Evolutionary conservation across 2,888 invertebrate genomes (phyloP), one percentile per base, ranked within the genome.

Genomic region (Pyrochroa serraticornis): DNA sequence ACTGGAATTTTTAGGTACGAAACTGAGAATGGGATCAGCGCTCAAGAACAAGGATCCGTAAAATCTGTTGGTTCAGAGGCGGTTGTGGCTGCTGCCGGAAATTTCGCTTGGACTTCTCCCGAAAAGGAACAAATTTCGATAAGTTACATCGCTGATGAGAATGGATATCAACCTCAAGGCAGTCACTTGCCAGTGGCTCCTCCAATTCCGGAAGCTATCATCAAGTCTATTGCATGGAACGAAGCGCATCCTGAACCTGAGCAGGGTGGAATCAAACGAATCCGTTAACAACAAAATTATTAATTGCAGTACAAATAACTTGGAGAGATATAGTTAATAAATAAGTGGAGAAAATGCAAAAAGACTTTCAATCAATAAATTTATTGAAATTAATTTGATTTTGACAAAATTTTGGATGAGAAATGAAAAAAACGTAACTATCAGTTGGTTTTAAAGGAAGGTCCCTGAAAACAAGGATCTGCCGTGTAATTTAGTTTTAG

Each of bases 1-100:
- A 12, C 7, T 34, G 2, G 34, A 7, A 7, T 47, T 68, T 69
- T 31, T 64, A 86, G 86, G 58, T 80, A 77, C 65, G 83, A 86
- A 70, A 85, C 83, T 41, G 82, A 82, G 74, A 86, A 86, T 70
- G 86, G 86, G 1, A 86, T 86, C 33, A 34, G 35, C 9, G 59
- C 45, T 0, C 60, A 68, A 49, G 69, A 69, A 58, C 54, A 62
- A 6, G 71, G 61, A 8, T 38, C 54, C 5, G 54, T 57, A 5
- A 43, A 49, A 7, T 78, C 82, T 62, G 69, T 80, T 7, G 80
- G 83, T 0, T 78, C 81, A 55, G 82, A 60, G n/a, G 35, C 56
- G 8, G 63, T 48, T 7, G 55, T 61, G n/a, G 52, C 62, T 31
- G 70, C 67, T 1, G 65, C 69, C 58, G 71, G 71, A 7, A 49